Base-by-base conservation (phyloP, 2,113 vertebrate genomes). In the Pomatorhinus ruficollis region DNA sequence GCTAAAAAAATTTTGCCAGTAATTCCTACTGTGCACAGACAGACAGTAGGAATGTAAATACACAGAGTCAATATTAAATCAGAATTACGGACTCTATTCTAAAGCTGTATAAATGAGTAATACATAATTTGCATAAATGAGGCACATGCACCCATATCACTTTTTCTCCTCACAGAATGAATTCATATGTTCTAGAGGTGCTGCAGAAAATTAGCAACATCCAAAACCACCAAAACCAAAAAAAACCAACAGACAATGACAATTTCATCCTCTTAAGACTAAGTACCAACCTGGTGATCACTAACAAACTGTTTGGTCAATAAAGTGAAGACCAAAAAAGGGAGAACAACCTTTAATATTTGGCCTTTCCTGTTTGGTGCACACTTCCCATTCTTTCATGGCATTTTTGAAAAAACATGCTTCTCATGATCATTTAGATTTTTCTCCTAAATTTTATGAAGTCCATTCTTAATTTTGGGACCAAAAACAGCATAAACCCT, bases 401-500 rank as follows among this genome's bases (percentile, higher is more conserved):
- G 66, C 53, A 89, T 72, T 80, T 96, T 37, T 80, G 53, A 98
- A 92, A 97, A 96, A 97, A 96, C 0, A n/a, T 28, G 30, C 66
- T 94, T 97, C 89, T 92, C 60, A 69, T 56, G 53, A 95, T 94
- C 47, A 90, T 81, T 93, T 89, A 91, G 63, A 89, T 64, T 91
- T 91, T 96, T 94, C 69, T 42, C 44, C 74, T 66, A 76, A 49
- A 91, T 97, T 97, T 97, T 93, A 92, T 86, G 30, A 97, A 95
- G 81, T 75, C 83, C 45, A 77, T 33, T 76, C 87, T 84, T 88
- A 95, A 70, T 59, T 96, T 94, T 28, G 49, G 66, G 90, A 95
- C 96, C 42, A 54, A 95, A 97, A 88, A 80, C 25, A 76, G 69
- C 85, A 97, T 95, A 98, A 97, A 45, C n/a, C 40, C 42, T 96